Base-by-base conservation (phyloP, 30 jellyfish, hydroid and myxozoan genomes). In the Rhopilema esculentum region DNA sequence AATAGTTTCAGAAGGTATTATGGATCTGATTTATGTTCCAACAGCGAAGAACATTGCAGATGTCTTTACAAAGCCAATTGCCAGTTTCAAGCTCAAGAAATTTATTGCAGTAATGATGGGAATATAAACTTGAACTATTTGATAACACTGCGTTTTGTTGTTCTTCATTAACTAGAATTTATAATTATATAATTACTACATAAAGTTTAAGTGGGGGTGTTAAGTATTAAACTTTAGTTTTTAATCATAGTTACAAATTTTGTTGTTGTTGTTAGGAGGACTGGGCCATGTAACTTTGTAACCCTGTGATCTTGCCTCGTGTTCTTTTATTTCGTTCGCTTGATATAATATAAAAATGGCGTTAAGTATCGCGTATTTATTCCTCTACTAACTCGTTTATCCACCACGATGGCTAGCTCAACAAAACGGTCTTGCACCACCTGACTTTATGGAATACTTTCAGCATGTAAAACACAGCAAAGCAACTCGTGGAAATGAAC, bases 21-120 rank as follows among this genome's bases (percentile, higher is more conserved):
- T 87, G 74, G 82, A 31, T 29, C 75, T 85, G 30, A 67, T 32
- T 22, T 74, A 85, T 65, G 82, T 85, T 27, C 80, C 94, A 15
- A 70, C 83, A 25, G 72, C 27, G 49, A 61, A 75, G 30, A 72
- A 85, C 83, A 53, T 85, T 19, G 96, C 96, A 75, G 96, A 87
- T 57, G 66, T 87, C 76, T 87, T 87, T 76, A 87, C 88, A 50
- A 87, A 76, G 86, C 92, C 79, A 67, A 57, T 50, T 31, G 69
- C 86, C 27, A 33, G 73, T 51, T 27, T 75, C 66, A 75, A 2
- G 66, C 40, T 75, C 33, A 75, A 57, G 69, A 75, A 75, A 22
- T 75, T 75, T 49, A 69, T 21, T 31, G 69, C 68, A 27, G 29
- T 28, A 27, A 75, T 75, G 72, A 50, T 50, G 86, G 72, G 86